These are phyloP conservation scores for Pherbina coryleti DNA, from an alignment of 2,888 invertebrate genomes.

Conservation along the genomic window DNA sequence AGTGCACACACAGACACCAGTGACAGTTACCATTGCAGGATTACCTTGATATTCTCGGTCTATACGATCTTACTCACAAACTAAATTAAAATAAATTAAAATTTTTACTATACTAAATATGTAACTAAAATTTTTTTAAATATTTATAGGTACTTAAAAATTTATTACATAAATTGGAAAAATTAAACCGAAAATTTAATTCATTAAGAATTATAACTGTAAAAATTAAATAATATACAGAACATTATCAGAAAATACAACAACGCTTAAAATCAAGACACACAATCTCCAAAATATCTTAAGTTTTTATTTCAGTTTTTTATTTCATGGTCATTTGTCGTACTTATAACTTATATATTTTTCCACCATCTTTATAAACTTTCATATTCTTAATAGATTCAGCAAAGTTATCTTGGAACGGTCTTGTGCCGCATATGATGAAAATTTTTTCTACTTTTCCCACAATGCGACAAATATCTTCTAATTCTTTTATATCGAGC, in stretches of 20 bases:
- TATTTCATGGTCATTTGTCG: not conserved
- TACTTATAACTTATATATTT: constrained; percentile 15
- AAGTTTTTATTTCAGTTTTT: not conserved
- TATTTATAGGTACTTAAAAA: no score
- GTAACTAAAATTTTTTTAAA: no score
- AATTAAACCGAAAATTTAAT: no score
- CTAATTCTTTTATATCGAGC: constrained; percentile 49
- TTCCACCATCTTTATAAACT: constrained; percentile 34
- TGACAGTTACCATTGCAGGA: constrained; percentile 60
- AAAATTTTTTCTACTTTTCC: constrained; percentile 38
- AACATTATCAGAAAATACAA: no score
- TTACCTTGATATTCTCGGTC: constrained; percentile 59
- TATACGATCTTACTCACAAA: constrained; percentile 52
- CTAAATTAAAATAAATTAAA: not conserved
- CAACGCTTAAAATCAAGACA: no score
- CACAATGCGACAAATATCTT: constrained; percentile 34
- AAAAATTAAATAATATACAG: no score
- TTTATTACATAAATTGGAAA: no score
- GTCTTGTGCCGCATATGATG: constrained; percentile 54
- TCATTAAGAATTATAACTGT: no score
- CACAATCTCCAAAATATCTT: no score
- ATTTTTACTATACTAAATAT: no score
- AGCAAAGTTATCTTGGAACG: constrained; percentile 52
- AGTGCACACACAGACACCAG: constrained; percentile 52
- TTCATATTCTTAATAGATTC: constrained; percentile 37